phyloP scores from a whole-genome alignment of 2,113 vertebrate species.

The Onychorhynchus coronatus region DNA sequence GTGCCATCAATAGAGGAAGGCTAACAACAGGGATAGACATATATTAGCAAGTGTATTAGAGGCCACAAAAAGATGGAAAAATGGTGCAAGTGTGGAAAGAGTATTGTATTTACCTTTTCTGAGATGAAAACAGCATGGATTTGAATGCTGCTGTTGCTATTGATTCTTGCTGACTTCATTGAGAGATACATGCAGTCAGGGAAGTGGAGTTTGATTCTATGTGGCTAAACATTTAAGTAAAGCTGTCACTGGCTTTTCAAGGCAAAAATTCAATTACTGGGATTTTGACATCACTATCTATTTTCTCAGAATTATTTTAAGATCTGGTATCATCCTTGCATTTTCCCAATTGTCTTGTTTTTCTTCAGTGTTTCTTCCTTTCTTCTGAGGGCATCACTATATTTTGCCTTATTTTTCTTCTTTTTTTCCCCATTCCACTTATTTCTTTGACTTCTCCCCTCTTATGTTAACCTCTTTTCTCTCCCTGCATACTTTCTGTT shows the following conservation, averaged over 20 bases:
- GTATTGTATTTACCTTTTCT: not conserved
- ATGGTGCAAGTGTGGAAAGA: not conserved
- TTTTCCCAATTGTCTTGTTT: not conserved
- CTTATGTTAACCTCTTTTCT: not conserved
- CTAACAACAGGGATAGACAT: not conserved
- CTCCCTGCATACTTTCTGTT: not conserved
- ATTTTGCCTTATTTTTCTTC: not conserved
- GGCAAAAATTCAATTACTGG: not conserved
- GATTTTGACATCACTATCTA: not conserved
- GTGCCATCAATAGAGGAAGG: not conserved
- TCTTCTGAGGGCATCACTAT: not conserved
- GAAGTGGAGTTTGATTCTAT: not conserved
- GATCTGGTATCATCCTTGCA: not conserved
- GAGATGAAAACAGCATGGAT: not conserved
- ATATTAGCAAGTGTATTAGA: not conserved
- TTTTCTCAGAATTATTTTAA: slow-evolving; percentile 9
- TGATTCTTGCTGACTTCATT: not conserved
- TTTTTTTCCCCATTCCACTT: not conserved
- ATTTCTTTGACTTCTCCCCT: not conserved
- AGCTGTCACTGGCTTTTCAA: slow-evolving; percentile 17
- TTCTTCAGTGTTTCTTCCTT: not conserved
- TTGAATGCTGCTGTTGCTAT: not conserved
- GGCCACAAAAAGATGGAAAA: not conserved
- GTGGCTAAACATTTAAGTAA: not conserved
- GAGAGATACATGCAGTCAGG: not conserved